Evolutionary conservation across 2,113 vertebrate species (phyloP).

Genomic region (Furnarius figulus): DNA sequence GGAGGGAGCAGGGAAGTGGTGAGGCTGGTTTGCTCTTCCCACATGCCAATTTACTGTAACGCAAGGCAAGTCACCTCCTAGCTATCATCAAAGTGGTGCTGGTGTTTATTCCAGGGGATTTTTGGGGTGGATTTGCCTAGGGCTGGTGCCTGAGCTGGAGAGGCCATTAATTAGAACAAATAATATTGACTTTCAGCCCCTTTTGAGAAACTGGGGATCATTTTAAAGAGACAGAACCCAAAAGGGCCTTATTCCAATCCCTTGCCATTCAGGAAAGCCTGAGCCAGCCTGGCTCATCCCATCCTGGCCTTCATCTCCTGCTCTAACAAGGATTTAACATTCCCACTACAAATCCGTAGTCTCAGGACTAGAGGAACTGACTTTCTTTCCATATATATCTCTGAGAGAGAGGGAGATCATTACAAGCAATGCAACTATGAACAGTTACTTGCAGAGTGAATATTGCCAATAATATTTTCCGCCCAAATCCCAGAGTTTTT

Average conservation of each 20-base stretch:
- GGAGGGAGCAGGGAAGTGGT: background rate
- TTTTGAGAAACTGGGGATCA: background rate
- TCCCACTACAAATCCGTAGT: rapidly evolving
- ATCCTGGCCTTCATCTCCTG: background rate
- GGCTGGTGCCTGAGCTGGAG: conserved; percentile 11
- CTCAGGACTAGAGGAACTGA: background rate
- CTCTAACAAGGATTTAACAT: background rate
- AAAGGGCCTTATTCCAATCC: background rate
- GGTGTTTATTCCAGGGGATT: conserved; percentile 42
- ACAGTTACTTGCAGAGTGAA: background rate
- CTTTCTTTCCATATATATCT: background rate
- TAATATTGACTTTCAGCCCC: background rate
- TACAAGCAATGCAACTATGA: background rate
- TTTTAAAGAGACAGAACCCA: background rate
- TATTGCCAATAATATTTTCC: background rate
- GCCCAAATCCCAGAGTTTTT: background rate
- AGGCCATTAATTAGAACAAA: conserved; percentile 41
- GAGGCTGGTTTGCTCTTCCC: conserved; percentile 38
- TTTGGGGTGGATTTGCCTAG: conserved; percentile 42
- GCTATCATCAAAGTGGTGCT: conserved; percentile 22
- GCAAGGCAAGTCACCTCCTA: background rate
- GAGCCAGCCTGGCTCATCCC: background rate
- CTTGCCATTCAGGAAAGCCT: background rate
- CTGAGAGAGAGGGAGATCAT: background rate
- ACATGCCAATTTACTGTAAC: background rate